Evolutionary conservation across 2,888 invertebrate species (phyloP), one percentile per base, ranked within the genome.

Genomic region (Amorpha juglandis): DNA sequence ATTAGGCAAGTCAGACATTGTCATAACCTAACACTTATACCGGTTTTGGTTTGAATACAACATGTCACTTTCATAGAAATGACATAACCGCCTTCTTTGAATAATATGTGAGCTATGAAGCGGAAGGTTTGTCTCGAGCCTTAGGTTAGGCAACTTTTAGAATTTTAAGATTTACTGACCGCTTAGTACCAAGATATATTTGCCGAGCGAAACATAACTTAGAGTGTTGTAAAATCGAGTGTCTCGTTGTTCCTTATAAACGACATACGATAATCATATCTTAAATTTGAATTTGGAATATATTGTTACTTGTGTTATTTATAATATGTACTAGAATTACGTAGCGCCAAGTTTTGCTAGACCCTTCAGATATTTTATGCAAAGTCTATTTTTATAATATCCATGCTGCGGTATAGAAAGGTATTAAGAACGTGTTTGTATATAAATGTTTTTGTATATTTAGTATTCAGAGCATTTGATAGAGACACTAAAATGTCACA

Each of bases 1-100:
- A 38, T 58, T 58, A 12, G 42, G 58, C 14, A 58, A 58, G 55
- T 58, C 58, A 58, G n/a, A 7, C 42, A 58, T 42, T 58, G 58
- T 42, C 58, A 38, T 58, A 38, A 42, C 42, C 14, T 53, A 33
- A 58, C 8, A 6, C 38, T 19, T 9, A 50, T 19, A 19, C 50
- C 19, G 50, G 50, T 50, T 50, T 9, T 8, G 0, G 1, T 6
- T 50, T 50, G 50, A 50, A 50, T 50, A 50, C 19, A 50, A 50
- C 50, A 50, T 50, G n/a, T 50, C 8, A 50, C 50, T 50, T 50
- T 50, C 11, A 50, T 11, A 50, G 2, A 50, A 19, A 50, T 50
- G 50, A 50, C 50, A 50, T 50, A 50, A 50, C 19, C 11, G 50
- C 9, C 19, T 16, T 48, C 27, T 48, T 50, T 50, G 16, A 7